A percentile compares a stretch with the other conserved stretches of the same genome.
Evolutionary conservation across 2,113 vertebrate species (phyloP).

Genomic region (Muntiacus muntjak): DNA sequence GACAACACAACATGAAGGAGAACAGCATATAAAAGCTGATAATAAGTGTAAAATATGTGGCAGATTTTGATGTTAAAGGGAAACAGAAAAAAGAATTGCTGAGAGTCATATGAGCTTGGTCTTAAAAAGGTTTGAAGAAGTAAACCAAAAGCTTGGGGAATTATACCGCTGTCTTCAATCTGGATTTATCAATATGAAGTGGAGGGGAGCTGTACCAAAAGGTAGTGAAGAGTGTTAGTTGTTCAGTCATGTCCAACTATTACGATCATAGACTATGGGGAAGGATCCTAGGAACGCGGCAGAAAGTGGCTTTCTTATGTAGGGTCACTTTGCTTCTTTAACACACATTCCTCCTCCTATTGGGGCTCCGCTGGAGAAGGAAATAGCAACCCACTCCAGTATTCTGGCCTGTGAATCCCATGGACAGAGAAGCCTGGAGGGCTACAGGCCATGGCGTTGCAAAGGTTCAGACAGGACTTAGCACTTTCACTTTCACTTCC

Average conservation of each 20-base stretch:
- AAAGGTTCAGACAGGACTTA: neutral
- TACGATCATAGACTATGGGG: neutral
- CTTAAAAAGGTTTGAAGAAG: neutral
- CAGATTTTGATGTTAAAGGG: neutral
- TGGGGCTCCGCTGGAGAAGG: neutral
- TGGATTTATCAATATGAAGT: neutral
- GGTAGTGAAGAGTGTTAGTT: neutral
- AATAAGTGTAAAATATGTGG: neutral
- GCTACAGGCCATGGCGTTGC: neutral
- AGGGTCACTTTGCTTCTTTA: neutral
- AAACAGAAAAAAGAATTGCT: neutral
- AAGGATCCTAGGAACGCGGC: neutral
- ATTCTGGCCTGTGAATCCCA: neutral
- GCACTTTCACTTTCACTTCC: neutral
- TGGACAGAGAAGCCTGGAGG: neutral
- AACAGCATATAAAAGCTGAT: neutral
- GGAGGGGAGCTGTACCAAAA: fast-evolving
- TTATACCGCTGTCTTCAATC: neutral
- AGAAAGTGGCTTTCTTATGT: neutral
- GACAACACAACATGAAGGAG: neutral
- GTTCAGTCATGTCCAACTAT: neutral
- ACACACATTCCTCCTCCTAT: neutral
- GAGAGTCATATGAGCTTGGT: neutral
- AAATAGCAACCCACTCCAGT: neutral
- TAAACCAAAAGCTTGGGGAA: neutral